These are phyloP conservation scores for Tetropium fuscum DNA, from an alignment of 2,888 invertebrate genomes.

Conservation along the genomic window DNA sequence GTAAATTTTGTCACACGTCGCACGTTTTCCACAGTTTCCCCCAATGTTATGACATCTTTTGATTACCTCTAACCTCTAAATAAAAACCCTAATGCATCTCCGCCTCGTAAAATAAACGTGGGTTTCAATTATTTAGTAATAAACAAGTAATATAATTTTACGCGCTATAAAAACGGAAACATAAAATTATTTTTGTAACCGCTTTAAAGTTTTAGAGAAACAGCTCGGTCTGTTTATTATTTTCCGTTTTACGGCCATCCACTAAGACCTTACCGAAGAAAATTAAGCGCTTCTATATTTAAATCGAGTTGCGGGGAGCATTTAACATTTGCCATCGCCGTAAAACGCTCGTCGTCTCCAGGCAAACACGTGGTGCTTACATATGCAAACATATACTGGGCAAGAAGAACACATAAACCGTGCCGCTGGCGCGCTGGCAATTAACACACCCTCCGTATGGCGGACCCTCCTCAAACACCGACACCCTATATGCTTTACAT, in stretches of 20 bases:
- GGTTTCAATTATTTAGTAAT: neutral
- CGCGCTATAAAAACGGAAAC: neutral
- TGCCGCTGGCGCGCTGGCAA: slow-evolving; percentile 53
- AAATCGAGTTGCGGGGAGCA: slow-evolving; percentile 33
- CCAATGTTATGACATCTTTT: no score
- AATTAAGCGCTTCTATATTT: slow-evolving; percentile 35
- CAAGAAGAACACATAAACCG: slow-evolving; percentile 35
- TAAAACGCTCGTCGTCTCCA: slow-evolving; percentile 36
- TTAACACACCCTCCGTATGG: slow-evolving; percentile 59
- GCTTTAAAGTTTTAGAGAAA: neutral
- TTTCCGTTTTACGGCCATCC: neutral
- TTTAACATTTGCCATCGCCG: slow-evolving; percentile 28
- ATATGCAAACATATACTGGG: slow-evolving; percentile 54
- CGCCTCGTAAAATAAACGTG: neutral
- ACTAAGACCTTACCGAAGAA: slow-evolving; percentile 1
- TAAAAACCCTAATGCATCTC: neutral
- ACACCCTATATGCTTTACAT: slow-evolving; percentile 44
- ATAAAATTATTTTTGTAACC: neutral
- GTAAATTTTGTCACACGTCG: no score
- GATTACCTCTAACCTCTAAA: no score
- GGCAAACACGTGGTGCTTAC: slow-evolving; percentile 55
- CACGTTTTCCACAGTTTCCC: no score
- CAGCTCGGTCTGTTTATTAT: neutral
- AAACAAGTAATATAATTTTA: slow-evolving; percentile 1
- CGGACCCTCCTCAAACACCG: slow-evolving; percentile 56